Conservation (phyloP, 1,140 invertebrate species). For the Palaemon carinicauda region DNA sequence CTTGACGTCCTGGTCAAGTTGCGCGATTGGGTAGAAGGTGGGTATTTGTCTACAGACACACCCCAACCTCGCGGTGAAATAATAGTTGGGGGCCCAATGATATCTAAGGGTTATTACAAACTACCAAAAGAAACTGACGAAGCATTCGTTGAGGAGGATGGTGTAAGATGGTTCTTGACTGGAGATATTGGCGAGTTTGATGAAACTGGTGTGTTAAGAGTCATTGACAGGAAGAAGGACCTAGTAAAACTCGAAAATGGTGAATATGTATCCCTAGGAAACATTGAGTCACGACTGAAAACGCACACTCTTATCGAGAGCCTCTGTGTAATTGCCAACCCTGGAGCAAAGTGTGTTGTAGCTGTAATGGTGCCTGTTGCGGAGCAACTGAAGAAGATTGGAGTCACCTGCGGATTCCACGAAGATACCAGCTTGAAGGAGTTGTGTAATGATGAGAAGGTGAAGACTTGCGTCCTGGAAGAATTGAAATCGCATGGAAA, state of each 20-base stretch:
- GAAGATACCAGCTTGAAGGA: slow-evolving; percentile 59
- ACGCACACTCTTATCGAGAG: slow-evolving; percentile 69
- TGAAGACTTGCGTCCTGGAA: slow-evolving; percentile 60
- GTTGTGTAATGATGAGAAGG: slow-evolving; percentile 63
- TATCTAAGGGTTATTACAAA: slow-evolving; percentile 68
- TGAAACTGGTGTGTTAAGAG: slow-evolving; percentile 69
- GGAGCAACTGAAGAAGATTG: slow-evolving; percentile 61
- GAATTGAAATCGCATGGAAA: slow-evolving; percentile 60
- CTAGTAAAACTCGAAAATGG: slow-evolving; percentile 71
- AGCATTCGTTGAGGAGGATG: slow-evolving; percentile 67
- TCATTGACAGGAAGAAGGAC: slow-evolving; percentile 74
- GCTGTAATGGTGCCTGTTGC: slow-evolving; percentile 67
- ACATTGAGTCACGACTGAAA: slow-evolving; percentile 69
- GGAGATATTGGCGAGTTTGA: slow-evolving; percentile 73
- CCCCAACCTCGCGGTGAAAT: slow-evolving; percentile 94
- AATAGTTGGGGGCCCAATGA: slow-evolving; percentile 73
- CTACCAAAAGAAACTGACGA: slow-evolving; percentile 68
- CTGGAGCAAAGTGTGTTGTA: slow-evolving; percentile 65
- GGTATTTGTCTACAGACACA: slow-evolving; percentile 69
- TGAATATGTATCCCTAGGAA: slow-evolving; percentile 69
- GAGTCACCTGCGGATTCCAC: slow-evolving; percentile 58
- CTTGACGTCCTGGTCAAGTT: slow-evolving; percentile 64
- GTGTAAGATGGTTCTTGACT: slow-evolving; percentile 68
- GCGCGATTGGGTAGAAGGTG: slow-evolving; percentile 71
- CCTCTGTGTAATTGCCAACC: slow-evolving; percentile 66